phyloP scores from a whole-genome alignment of 2,797 vertebrate species.

The Melanotaenia pygmaea region DNA sequence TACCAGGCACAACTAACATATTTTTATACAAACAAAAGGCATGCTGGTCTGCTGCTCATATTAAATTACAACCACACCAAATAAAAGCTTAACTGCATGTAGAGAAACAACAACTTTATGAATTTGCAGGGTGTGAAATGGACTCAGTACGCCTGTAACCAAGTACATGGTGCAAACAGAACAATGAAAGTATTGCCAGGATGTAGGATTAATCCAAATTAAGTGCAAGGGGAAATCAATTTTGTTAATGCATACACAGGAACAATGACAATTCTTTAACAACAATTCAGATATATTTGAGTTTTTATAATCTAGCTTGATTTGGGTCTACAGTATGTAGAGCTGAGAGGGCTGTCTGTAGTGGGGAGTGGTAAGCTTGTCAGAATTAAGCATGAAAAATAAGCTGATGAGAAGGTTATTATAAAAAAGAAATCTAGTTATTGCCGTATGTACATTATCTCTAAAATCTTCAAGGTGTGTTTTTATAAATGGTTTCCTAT shows the following conservation, averaged over 20 bases:
- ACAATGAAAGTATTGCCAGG: not conserved
- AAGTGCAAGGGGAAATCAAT: not conserved
- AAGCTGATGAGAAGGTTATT: not conserved
- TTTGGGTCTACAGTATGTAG: not conserved
- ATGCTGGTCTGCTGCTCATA: not conserved
- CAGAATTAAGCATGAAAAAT: not conserved
- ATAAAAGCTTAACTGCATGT: not conserved
- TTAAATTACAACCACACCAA: not conserved
- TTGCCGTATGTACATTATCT: not conserved
- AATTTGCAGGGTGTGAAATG: not conserved
- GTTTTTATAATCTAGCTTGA: not conserved
- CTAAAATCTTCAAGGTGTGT: not conserved
- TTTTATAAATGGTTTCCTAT: not conserved
- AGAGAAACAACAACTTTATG: not conserved
- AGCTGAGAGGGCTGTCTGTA: not conserved
- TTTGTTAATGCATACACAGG: not conserved
- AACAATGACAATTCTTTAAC: not conserved
- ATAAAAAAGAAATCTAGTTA: constrained; percentile 1
- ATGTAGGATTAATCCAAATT: not conserved
- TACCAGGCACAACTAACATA: not conserved
- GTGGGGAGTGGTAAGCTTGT: not conserved
- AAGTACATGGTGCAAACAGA: not conserved
- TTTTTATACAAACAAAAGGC: not conserved
- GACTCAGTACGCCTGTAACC: not conserved
- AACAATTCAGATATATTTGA: not conserved